These are phyloP conservation scores for Chloroclystis v-ata DNA, from an alignment of 2,888 invertebrate genomes.

Conservation along the genomic window DNA sequence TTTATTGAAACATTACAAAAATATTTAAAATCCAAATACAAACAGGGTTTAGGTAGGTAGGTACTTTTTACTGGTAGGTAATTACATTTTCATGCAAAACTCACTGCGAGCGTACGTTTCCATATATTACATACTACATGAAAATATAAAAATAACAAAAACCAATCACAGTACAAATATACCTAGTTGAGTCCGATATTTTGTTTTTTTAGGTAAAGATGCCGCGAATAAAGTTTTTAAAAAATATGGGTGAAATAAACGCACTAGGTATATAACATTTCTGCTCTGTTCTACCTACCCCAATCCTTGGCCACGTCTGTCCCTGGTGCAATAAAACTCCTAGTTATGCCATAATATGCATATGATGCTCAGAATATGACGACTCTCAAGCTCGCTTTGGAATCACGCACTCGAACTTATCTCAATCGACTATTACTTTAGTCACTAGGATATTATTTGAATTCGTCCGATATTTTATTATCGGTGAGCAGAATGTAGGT, in stretches of 20 bases:
- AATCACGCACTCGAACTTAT: slow-evolving; percentile 39
- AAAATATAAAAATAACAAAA: too few species aligned
- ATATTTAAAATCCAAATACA: too few species aligned
- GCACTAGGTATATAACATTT: slow-evolving; percentile 21
- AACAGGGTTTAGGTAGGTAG: too few species aligned
- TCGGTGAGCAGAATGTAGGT: neutral
- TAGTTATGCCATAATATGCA: slow-evolving; percentile 69
- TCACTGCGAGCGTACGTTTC: too few species aligned
- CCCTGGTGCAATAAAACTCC: slow-evolving; percentile 65
- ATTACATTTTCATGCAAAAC: too few species aligned
- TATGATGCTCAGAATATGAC: slow-evolving; percentile 60
- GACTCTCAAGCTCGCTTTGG: slow-evolving; percentile 40
- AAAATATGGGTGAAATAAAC: slow-evolving; percentile 22
- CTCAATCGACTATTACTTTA: slow-evolving; percentile 8
- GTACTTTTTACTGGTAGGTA: too few species aligned
- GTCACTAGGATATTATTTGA: neutral
- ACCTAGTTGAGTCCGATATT: too few species aligned
- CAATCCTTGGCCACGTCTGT: slow-evolving; percentile 65
- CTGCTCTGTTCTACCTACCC: slow-evolving; percentile 24
- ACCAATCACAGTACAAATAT: too few species aligned
- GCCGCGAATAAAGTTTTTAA: too few species aligned
- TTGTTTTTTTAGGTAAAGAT: too few species aligned
- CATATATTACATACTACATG: too few species aligned
- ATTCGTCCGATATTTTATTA: neutral
- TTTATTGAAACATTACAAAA: too few species aligned